Base-by-base conservation (phyloP, 2,797 vertebrate genomes). In the Mareca strepera region DNA sequence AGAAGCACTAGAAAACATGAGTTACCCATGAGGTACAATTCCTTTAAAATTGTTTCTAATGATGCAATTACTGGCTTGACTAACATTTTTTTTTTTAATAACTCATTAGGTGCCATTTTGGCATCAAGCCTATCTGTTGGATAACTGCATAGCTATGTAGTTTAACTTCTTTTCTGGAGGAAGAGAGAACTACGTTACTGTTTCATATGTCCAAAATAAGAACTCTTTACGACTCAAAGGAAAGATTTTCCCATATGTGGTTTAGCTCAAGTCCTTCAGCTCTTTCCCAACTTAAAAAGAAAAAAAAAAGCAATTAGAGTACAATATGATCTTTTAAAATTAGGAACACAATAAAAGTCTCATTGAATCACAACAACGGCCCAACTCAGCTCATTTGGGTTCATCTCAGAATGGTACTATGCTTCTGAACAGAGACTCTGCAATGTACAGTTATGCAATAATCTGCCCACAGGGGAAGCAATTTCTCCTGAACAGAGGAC, bases 101-200 rank as follows among this genome's bases (percentile, higher is more conserved):
- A 93, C 83, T 93, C 79, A 97, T 96, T 96, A 95, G 91, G 93
- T 82, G 88, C 78, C 81, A 72, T 50, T 92, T 69, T 96, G 95
- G 91, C 94, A 9, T 50, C 39, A 63, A 91, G 88, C 90, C 92
- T 95, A 95, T 96, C 86, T 93, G 18, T 44, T 92, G 87, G 70
- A 90, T 91, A 94, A 94, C 85, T 86, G 35, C 82, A 91, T 21
- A 92, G 76, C 64, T 95, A 94, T 67, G 90, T 44, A 68, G 82
- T 50, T 96, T 82, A 84, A 84, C 78, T 93, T 89, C 33, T 89
- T 58, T 83, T 90, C 53, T 85, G 64, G 41, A 94, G 52, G 44
- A 88, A 92, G 31, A 81, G 20, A 83, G 52, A 90, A 69, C 44
- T 74, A 35, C 63, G 94, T 70, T 79, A 93, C 48, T 3, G 2